Base-by-base conservation (phyloP, 2,888 invertebrate genomes). In the Nomada ruficornis region DNA sequence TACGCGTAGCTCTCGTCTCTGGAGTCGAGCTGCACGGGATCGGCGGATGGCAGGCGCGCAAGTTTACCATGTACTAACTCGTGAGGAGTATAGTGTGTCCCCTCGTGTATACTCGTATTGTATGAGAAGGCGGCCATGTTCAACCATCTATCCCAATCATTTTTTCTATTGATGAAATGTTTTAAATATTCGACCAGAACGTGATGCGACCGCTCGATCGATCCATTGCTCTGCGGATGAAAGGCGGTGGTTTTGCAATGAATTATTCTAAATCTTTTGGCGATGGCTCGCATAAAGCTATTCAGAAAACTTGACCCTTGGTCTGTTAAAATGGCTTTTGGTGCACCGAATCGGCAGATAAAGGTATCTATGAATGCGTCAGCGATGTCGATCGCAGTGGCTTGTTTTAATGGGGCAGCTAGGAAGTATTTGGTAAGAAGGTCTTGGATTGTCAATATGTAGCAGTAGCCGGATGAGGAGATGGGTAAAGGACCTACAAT, bases 401-500 rank as follows among this genome's bases (percentile, higher is more conserved):
- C 29, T 0, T 29, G 29, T 7, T 29, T 29, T 7, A 29, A 0
- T 5, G 59, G 59, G 0, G 18, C 18, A 5, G 59, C 29, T 5
- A 59, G 1, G 13, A 29, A 59, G 1, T 29, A 29, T 18, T 59
- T 59, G 5, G 59, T 59, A 2, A 36, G 18, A 1, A 29, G 59
- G 29, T 36, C 59, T 13, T 59, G 59, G 1, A 59, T 59, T 0
- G 59, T 59, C 0, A 59, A 0, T 5, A 59, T 29, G 2, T 15
- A 54, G 2, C 9, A 5, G 52, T 5, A 7, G 9, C 18, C 18
- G 20, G 10, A 18, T 11, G 4, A 5, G 0, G 74, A 74, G 0
- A 4, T 42, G 0, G 64, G 76, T 0, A 79, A 36, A 0, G 76
- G 80, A 1, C 82, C 80, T 0, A 84, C 77, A 4, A 77, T 80